Base-by-base conservation (phyloP, 2,113 vertebrate species). In the Emydocephalus ijimae region DNA sequence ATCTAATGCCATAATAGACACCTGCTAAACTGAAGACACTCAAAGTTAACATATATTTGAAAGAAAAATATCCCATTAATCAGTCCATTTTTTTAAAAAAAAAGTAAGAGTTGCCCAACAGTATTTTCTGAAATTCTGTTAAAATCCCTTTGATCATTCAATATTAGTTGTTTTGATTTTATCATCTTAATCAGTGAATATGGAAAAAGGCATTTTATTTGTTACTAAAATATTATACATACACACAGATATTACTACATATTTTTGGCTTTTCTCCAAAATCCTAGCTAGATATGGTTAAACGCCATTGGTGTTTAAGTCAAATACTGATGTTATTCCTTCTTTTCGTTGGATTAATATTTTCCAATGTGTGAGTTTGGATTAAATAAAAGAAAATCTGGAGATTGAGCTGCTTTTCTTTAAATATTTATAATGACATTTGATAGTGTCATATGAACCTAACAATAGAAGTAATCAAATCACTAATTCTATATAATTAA, bases 241-340 rank as follows among this genome's bases (percentile, higher is more conserved):
- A 5, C 26, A 64, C 11, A 64, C 29, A 14, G 3, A n/a, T 14
- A 64, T n/a, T 11, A n/a, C 26, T 26, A 64, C 24, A 64, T n/a
- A 0, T 95, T 94, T 93, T 94, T 94, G 91, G 93, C 92, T 96
- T 97, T 94, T 95, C 93, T 92, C 3, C 64, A 94, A 94, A 92
- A 86, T 95, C 94, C 92, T 96, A 96, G 94, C 96, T 94, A 93
- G 91, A 94, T 96, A 95, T 94, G 95, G 95, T 96, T 95, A 96
- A 97, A 96, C 96, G 90, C 96, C 96, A 61, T 96, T 96, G 96
- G 74, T 95, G 92, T 96, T 97, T 96, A 95, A 96, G 94, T 97
- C 85, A 94, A 96, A 96, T 94, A 95, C 93, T 87, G 93, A 95
- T 4, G 21, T 91, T 92, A 96, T 95, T 69, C 85, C 92, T 95